Base-by-base conservation (phyloP, 2,888 invertebrate genomes). In the Bibio marci region DNA sequence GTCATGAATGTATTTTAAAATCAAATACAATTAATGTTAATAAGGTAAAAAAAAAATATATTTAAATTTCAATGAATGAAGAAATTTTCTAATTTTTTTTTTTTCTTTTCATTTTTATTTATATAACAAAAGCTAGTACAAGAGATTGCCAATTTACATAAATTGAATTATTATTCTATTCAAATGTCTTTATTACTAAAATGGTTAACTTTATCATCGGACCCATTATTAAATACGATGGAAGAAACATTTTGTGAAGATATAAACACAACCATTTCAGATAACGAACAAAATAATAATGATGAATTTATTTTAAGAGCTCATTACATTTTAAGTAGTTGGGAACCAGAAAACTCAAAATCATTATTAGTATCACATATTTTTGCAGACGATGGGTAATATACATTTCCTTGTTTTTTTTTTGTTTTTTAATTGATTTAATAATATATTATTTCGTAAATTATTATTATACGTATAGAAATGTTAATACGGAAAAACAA, bases 191-290 rank as follows among this genome's bases (percentile, higher is more conserved):
- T 62, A 35, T 44, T 62, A 26, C 55, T 59, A 42, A 60, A 57
- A 39, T 62, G 60, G 60, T 43, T 62, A 1, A 52, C 58, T 6
- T 22, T 22, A 22, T 22, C 22, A 8, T 4, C 5, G 4, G 22
- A 22, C 8, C 8, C 8, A 8, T 6, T 22, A 6, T 4, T 8
- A 22, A 22, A 22, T 22, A 50, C 57, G 10, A 22, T 58, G 14
- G 62, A 62, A 39, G 62, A 62, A 31, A 62, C 62, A 3, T 52
- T 59, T 26, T 52, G 54, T 41, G 62, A 59, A 41, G 58, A 59
- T 48, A 50, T 54, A 3, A 50, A 53, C 42, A 38, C 22, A 22
- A 18, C 39, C 13, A 30, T 27, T 32, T 12, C 25, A 22, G 50
- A 53, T 25, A 50, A 52, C 6, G 58, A 60, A 17, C 22, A 26